Evolutionary conservation across 1,140 invertebrate species (phyloP), one percentile per base, ranked within the genome.

Genomic region (Condylostylus longicornis): DNA sequence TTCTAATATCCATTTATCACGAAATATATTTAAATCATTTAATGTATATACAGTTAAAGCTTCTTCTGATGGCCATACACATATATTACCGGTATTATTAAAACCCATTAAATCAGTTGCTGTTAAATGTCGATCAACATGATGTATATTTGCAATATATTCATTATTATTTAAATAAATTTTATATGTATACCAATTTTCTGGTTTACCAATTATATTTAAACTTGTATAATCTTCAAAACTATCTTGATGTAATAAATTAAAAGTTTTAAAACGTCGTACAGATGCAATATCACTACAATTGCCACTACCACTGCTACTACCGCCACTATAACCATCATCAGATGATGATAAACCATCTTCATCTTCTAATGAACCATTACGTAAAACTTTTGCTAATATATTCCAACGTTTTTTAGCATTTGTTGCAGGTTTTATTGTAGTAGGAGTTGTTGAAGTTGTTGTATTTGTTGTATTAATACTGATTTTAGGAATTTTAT

Each of bases 51-150:
- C 78, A 2, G 80, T 72, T 18, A 90, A 56, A 7, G 85, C 77
- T 61, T 88, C 84, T 61, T 89, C 85, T 4, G 84, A 85, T 8
- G 84, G 84, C 85, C 85, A 90, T 2, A 89, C 74, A 63, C 83
- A 86, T 3, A 89, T 73, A 61, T 88, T 89, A n/a, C 85, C 85
- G 2, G 85, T 90, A 47, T 88, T 88, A 56, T 90, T 87, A 62
- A 87, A 88, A 2, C 84, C 84, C 56, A 78, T 77, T 17, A 89
- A 61, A 47, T 80, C 75, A 45, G 67, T 71, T 4, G 76, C 74
- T 1, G 75, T 77, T 46, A 78, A 71, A 15, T 58, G 69, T 15
- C 71, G 67, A 40, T 67, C 66, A 35, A 75, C 57, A 37, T 74
- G 71, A 8, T 70, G 65, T 15, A 78, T 66, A 28, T 70, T 60